Percentiles rank a stretch among this genome's conserved stretches.
phyloP scores from a whole-genome alignment of 2,888 invertebrate genomes.

The Beris morrisii region DNA sequence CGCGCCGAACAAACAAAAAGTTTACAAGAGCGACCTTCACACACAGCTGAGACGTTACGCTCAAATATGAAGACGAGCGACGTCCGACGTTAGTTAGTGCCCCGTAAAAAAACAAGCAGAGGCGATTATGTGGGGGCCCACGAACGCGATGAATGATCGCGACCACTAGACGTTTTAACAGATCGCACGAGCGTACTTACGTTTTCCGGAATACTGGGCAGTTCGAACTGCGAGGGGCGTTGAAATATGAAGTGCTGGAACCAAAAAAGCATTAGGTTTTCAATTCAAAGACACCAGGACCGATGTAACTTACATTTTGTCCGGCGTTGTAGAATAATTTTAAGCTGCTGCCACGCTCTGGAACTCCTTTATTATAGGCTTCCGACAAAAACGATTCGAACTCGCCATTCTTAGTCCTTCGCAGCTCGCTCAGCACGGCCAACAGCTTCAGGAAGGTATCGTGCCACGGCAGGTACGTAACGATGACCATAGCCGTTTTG shows the following conservation, averaged over 20 bases:
- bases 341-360: constrained; percentile 68
- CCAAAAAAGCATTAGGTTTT: constrained; percentile 48
- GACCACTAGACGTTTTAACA: too few species aligned
- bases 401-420: constrained; percentile 47
- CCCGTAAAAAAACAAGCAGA: too few species aligned
- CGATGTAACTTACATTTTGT: constrained; percentile 59
- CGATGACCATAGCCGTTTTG: constrained; percentile 79
- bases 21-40: too few species aligned
- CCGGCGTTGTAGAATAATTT: constrained; percentile 64
- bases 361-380: constrained; percentile 68
- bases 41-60: too few species aligned
- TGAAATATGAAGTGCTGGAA: constrained; percentile 78
- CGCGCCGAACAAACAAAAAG: too few species aligned
- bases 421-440: constrained; percentile 51
- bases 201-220: constrained; percentile 95
- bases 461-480: constrained; percentile 95
- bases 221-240: constrained; percentile 76
- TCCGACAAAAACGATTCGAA: constrained; percentile 63
- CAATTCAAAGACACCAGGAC: not conserved
- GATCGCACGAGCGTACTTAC: constrained; percentile 62
- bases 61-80: too few species aligned
- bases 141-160: too few species aligned
- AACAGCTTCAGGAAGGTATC: constrained; percentile 75
- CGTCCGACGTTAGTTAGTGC: too few species aligned
- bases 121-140: too few species aligned